A percentile compares a stretch with the other conserved stretches of the same genome.
Evolutionary conservation across 2,797 vertebrate species (phyloP).

Genomic region (Eupleurogrammus muticus): DNA sequence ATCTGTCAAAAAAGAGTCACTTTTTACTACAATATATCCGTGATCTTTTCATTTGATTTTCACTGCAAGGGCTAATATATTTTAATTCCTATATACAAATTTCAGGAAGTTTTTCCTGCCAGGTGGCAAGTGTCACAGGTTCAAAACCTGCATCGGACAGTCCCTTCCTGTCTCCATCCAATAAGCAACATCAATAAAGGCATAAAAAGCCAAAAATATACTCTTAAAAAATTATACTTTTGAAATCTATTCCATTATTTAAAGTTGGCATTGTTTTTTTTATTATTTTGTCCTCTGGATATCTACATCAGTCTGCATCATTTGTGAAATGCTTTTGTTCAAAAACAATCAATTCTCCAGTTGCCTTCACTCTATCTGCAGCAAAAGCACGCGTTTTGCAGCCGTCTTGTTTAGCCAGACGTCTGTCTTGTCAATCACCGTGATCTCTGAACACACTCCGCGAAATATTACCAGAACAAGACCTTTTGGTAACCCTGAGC

Average conservation of each 20-base stretch:
- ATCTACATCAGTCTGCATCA: slow-evolving; percentile 1
- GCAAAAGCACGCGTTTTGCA: slow-evolving; percentile 25
- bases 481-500: not conserved
- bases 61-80: not conserved
- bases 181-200: too few relatives aligned
- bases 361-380: slow-evolving; percentile 8
- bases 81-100: not conserved
- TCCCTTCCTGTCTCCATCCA: too few relatives aligned
- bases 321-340: slow-evolving; percentile 5
- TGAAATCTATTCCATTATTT: not conserved
- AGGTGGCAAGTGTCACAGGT: too few relatives aligned
- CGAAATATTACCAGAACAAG: slow-evolving; percentile 10
- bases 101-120: slow-evolving; percentile 25
- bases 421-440: slow-evolving; percentile 22
- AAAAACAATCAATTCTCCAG: slow-evolving; percentile 8
- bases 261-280: not conserved
- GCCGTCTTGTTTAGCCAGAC: slow-evolving; percentile 9
- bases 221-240: too few relatives aligned
- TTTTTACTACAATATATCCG: slow-evolving; percentile 47
- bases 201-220: too few relatives aligned
- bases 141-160: too few relatives aligned
- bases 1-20: slow-evolving; percentile 75
- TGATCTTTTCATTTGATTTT: not conserved
- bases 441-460: slow-evolving; percentile 10
- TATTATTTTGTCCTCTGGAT: not conserved